A percentile compares a stretch with the other conserved stretches of the same genome.
phyloP scores from a whole-genome alignment of 2,888 invertebrate genomes.

The Thyatira batis region DNA sequence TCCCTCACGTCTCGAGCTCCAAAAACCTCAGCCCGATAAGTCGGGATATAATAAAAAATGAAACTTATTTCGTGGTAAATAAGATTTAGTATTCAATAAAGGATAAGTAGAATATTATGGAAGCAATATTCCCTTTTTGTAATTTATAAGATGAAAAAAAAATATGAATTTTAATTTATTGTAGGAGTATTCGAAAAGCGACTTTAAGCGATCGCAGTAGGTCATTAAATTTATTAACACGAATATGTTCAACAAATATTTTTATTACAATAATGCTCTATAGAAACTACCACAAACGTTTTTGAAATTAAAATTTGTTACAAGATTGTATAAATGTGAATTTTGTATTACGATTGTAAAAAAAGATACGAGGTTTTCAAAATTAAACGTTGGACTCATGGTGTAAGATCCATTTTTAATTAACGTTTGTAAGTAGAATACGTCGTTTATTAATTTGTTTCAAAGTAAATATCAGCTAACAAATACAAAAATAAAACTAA shows the following conservation, averaged over 20 bases:
- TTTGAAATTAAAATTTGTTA: background rate
- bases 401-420: too few relatives aligned
- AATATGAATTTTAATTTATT: background rate
- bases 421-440: too few relatives aligned
- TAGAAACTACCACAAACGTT: too few relatives aligned
- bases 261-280: background rate
- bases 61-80: background rate
- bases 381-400: too few relatives aligned
- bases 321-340: background rate
- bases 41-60: background rate
- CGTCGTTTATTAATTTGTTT: too few relatives aligned
- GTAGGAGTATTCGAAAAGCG: background rate
- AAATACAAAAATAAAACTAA: too few relatives aligned
- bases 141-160: constrained; percentile 5
- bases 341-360: background rate
- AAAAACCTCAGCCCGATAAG: background rate
- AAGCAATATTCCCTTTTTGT: background rate
- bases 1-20: background rate
- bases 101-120: background rate
- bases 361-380: too few relatives aligned
- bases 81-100: background rate
- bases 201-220: background rate
- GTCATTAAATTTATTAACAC: background rate
- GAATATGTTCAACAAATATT: background rate
- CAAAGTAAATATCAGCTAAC: too few relatives aligned